These are phyloP conservation scores for Nomada flava DNA, from an alignment of 2,888 invertebrate genomes.

Conservation along the genomic window DNA sequence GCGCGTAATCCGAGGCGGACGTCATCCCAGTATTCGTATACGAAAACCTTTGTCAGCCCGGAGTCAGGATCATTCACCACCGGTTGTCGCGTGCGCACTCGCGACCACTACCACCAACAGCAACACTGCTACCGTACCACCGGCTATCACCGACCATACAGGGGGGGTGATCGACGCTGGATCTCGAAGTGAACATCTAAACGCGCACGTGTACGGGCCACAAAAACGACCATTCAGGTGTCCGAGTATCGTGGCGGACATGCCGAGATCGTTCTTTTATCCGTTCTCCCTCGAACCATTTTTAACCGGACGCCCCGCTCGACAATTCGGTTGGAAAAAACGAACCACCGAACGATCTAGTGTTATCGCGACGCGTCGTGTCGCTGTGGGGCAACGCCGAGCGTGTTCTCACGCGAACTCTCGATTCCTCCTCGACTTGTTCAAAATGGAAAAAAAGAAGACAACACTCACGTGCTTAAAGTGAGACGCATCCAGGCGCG, in stretches of 20 bases:
- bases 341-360: not conserved
- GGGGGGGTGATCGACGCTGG: conserved; percentile 13
- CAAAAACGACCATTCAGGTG: conserved; percentile 51
- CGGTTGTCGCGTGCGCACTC: conserved; percentile 68
- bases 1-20: conserved; percentile 76
- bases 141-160: conserved; percentile 10
- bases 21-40: conserved; percentile 74
- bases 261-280: conserved; percentile 53
- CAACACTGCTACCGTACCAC: conserved; percentile 41
- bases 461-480: conserved; percentile 88
- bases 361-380: not conserved
- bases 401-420: not conserved
- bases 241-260: conserved; percentile 66
- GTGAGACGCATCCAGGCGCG: conserved; percentile 89
- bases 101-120: conserved; percentile 63
- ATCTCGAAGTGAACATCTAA: not conserved
- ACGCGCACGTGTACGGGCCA: conserved; percentile 40
- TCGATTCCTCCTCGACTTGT: not conserved
- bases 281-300: conserved; percentile 59
- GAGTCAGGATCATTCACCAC: conserved; percentile 72
- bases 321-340: conserved; percentile 18
- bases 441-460: conserved; percentile 20
- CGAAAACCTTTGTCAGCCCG: conserved; percentile 68
- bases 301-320: conserved; percentile 28
- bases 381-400: not conserved